These are phyloP conservation scores for Diabrotica undecimpunctata DNA, from an alignment of 1,140 invertebrate genomes.

Conservation along the genomic window DNA sequence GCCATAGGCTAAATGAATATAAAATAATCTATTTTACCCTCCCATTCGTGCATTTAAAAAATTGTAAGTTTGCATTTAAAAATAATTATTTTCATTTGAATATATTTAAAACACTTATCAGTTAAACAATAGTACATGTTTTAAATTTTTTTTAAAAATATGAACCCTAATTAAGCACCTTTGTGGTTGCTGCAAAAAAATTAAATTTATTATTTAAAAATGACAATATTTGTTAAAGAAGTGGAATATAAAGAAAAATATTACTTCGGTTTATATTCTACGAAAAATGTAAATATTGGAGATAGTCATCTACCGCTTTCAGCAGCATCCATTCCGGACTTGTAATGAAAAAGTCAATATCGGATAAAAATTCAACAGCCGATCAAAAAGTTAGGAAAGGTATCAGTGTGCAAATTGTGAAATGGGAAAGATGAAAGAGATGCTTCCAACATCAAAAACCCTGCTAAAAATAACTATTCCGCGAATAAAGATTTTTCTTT, in stretches of 20 bases:
- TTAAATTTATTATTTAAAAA: too few relatives aligned
- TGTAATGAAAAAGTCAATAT: slow-evolving; percentile 8
- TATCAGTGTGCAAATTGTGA: slow-evolving; percentile 11
- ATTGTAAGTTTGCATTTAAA: too few relatives aligned
- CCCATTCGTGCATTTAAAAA: too few relatives aligned
- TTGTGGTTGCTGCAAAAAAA: too few relatives aligned
- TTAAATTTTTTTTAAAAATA: too few relatives aligned
- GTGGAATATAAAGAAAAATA: not conserved
- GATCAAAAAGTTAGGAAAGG: slow-evolving; percentile 10
- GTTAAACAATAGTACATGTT: too few relatives aligned
- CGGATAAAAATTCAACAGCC: slow-evolving; percentile 12
- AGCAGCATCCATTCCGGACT: not conserved
- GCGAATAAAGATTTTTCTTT: not conserved
- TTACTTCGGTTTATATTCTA: not conserved
- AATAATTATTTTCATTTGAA: too few relatives aligned
- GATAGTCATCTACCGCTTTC: not conserved
- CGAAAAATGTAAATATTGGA: not conserved
- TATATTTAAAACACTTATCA: too few relatives aligned
- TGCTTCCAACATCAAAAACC: not conserved
- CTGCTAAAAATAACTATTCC: not conserved
- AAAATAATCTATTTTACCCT: too few relatives aligned
- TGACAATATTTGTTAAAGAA: not conserved
- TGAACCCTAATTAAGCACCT: too few relatives aligned
- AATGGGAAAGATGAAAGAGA: slow-evolving; percentile 13
- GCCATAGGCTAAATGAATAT: too few relatives aligned